These are phyloP conservation scores for Tromatobia lineatoria DNA, from an alignment of 2,888 invertebrate genomes.

Conservation along the genomic window DNA sequence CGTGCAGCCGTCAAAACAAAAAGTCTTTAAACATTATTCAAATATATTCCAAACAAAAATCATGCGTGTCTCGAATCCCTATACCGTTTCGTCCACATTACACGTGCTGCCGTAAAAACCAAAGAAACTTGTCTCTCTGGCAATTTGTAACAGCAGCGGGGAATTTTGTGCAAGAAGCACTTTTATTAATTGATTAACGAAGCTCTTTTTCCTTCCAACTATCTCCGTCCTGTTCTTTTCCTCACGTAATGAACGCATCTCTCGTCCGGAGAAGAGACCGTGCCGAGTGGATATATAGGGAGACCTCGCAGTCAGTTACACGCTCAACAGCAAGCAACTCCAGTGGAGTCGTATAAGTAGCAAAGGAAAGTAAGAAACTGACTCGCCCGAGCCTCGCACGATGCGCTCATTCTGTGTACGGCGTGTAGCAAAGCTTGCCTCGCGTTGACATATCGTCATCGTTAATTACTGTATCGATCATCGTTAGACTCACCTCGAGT, in stretches of 20 bases:
- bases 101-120: constrained; percentile 45
- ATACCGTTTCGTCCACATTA: constrained; percentile 5
- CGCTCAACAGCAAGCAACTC: constrained; percentile 34
- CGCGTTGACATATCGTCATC: constrained; percentile 67
- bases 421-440: constrained; percentile 34
- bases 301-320: background rate
- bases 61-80: background rate
- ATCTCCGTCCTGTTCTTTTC: constrained; percentile 19
- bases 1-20: background rate
- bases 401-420: constrained; percentile 43
- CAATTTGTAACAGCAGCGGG: constrained; percentile 67
- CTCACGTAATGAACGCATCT: constrained; percentile 22
- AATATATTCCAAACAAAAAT: background rate
- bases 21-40: background rate
- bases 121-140: constrained; percentile 57
- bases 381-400: constrained; percentile 40
- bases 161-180: constrained; percentile 64
- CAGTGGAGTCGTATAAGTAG: constrained; percentile 51
- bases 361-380: constrained; percentile 61
- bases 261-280: constrained; percentile 25
- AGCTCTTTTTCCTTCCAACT: constrained; percentile 43
- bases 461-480: constrained; percentile 70
- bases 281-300: constrained; percentile 3
- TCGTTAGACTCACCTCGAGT: constrained; percentile 23
- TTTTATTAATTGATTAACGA: constrained; percentile 71